Evolutionary conservation across 2,113 vertebrate genomes (phyloP).

Genomic region (Etia nguti): DNA sequence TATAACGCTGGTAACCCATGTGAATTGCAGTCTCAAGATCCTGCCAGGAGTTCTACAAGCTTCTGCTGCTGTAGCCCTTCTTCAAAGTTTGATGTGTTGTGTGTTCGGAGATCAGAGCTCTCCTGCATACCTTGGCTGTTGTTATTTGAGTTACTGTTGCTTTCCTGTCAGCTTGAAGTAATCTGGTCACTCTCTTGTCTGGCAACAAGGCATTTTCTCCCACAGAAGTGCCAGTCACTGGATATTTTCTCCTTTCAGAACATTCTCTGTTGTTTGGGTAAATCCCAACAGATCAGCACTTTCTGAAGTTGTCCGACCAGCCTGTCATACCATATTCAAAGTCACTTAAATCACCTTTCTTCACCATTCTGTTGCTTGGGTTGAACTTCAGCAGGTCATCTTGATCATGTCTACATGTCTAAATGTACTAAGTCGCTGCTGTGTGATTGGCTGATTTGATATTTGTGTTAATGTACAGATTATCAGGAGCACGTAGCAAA

Average conservation of each 20-base stretch:
- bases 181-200: not conserved
- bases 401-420: not conserved
- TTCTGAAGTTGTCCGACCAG: not conserved
- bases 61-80: not conserved
- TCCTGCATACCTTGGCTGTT: not conserved
- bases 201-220: not conserved
- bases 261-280: not conserved
- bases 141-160: not conserved
- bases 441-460: not conserved
- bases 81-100: not conserved
- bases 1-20: not conserved
- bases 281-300: not conserved
- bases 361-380: not conserved
- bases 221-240: not conserved
- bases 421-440: not conserved
- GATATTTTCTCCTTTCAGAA: not conserved
- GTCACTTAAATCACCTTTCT: not conserved
- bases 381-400: not conserved
- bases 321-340: not conserved
- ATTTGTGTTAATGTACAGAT: not conserved
- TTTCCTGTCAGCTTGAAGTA: not conserved
- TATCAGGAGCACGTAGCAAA: not conserved
- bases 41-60: not conserved
- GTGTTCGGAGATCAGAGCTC: not conserved
- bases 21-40: not conserved